Evolutionary conservation across 2,888 invertebrate genomes (phyloP).

Genomic region (Drosophila subquinaria): DNA sequence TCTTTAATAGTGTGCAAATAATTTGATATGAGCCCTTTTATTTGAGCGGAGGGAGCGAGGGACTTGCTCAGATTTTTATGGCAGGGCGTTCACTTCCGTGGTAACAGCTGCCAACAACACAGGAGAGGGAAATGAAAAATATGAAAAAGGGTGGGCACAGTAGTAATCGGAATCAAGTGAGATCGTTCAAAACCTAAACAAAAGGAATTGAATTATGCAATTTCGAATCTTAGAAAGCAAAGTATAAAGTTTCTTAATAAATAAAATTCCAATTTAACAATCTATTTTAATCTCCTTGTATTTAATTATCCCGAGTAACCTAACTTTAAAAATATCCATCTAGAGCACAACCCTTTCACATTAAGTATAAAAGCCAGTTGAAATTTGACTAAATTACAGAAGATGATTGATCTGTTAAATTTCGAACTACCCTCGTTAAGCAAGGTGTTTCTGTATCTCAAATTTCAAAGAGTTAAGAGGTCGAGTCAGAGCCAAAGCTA

Average conservation of each 20-base stretch:
- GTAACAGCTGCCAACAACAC: conserved; percentile 61
- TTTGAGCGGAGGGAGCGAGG: background rate
- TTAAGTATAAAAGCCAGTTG: background rate
- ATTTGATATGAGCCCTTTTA: conserved; percentile 69
- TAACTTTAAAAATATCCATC: background rate
- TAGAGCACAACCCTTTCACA: no score
- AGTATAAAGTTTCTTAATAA: background rate
- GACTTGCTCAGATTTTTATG: conserved; percentile 58
- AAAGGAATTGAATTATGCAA: background rate
- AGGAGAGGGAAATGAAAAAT: background rate
- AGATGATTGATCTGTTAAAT: background rate
- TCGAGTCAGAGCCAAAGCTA: conserved; percentile 42
- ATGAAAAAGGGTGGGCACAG: conserved; percentile 7
- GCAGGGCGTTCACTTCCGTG: conserved; percentile 75
- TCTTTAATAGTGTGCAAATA: conserved; percentile 53
- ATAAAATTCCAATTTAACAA: no score
- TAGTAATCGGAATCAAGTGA: conserved; percentile 11
- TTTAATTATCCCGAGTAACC: background rate
- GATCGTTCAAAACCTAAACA: background rate
- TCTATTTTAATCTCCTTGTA: no score
- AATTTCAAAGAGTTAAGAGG: conserved; percentile 76
- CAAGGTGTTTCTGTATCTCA: conserved; percentile 41
- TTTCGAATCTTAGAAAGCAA: background rate
- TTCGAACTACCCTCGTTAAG: conserved; percentile 41
- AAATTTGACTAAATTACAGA: background rate